Percentiles rank a stretch among this genome's conserved stretches.
These are phyloP conservation scores for Gymnogyps californianus DNA, from an alignment of 2,113 vertebrate species.

Conservation along the genomic window DNA sequence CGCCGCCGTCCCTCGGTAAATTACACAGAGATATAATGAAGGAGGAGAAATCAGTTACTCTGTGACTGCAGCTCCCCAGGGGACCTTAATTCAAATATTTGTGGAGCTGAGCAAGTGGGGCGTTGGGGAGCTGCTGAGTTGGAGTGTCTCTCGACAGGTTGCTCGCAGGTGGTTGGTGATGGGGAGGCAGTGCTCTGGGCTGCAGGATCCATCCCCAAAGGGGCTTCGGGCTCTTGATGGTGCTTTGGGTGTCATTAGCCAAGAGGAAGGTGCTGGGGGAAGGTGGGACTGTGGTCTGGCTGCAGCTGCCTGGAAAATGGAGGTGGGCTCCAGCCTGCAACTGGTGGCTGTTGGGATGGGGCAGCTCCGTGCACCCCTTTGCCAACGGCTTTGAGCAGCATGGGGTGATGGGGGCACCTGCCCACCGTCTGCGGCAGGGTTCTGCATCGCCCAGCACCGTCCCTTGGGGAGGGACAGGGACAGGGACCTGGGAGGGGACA, in stretches of 20 bases:
- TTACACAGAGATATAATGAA: slow-evolving; percentile 71
- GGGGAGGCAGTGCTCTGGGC: background rate
- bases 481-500: background rate
- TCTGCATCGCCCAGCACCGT: fast-evolving
- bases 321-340: background rate
- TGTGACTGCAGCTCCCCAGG: slow-evolving; percentile 64
- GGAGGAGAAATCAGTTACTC: slow-evolving; percentile 71
- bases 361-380: fast-evolving
- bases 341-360: background rate
- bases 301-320: background rate
- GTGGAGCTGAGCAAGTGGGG: slow-evolving; percentile 67
- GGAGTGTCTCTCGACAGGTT: slow-evolving; percentile 49
- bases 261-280: background rate
- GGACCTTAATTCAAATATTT: slow-evolving; percentile 72
- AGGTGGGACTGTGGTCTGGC: background rate
- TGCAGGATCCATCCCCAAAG: background rate
- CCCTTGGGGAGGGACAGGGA: background rate
- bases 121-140: slow-evolving; percentile 14
- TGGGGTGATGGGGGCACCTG: background rate
- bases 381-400: background rate
- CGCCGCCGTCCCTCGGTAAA: slow-evolving; percentile 61
- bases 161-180: slow-evolving; percentile 31
- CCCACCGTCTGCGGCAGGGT: background rate
- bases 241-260: background rate
- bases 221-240: background rate